Conservation (phyloP, 1,140 invertebrate species). For the Pogonomyrmex californicus region DNA sequence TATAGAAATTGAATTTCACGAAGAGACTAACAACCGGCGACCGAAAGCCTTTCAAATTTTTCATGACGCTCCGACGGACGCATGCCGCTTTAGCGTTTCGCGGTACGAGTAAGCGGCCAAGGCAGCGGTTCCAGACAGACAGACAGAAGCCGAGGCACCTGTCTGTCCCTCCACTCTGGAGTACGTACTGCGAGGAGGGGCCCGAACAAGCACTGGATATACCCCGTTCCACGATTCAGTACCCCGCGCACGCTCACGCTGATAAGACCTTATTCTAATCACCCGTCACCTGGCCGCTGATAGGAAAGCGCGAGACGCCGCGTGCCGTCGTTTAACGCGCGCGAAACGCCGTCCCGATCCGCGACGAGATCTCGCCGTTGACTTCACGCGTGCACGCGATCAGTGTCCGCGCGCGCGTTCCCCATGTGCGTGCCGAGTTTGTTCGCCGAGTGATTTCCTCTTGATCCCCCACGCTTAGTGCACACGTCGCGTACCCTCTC, state of each 20-base stretch:
- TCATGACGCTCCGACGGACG: conserved; percentile 8
- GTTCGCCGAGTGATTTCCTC: too few relatives aligned
- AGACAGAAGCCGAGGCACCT: conserved; percentile 81
- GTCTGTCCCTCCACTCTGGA: conserved; percentile 78
- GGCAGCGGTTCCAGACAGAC: conserved; percentile 54
- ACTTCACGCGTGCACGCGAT: too few relatives aligned
- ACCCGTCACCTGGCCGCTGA: conserved; percentile 61
- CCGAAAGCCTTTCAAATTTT: neutral
- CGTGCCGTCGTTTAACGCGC: conserved; percentile 5
- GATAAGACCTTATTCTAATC: conserved; percentile 83
- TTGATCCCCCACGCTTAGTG: neutral
- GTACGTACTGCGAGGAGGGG: conserved; percentile 73
- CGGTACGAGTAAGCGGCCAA: conserved; percentile 48
- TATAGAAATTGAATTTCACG: neutral
- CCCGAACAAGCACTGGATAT: conserved; percentile 59
- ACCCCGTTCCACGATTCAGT: conserved; percentile 78
- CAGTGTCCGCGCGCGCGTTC: neutral
- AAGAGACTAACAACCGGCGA: neutral
- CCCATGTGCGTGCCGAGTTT: neutral
- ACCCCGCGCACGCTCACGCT: conserved; percentile 81
- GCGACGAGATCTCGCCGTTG: too few relatives aligned
- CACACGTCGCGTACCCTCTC: neutral
- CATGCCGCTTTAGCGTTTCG: neutral
- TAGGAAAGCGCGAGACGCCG: neutral
- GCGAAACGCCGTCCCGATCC: neutral